Percentiles rank a stretch among this genome's conserved stretches.
These are phyloP conservation scores for Leptodactylus fuscus DNA, from an alignment of 2,113 vertebrate species.

Conservation along the genomic window DNA sequence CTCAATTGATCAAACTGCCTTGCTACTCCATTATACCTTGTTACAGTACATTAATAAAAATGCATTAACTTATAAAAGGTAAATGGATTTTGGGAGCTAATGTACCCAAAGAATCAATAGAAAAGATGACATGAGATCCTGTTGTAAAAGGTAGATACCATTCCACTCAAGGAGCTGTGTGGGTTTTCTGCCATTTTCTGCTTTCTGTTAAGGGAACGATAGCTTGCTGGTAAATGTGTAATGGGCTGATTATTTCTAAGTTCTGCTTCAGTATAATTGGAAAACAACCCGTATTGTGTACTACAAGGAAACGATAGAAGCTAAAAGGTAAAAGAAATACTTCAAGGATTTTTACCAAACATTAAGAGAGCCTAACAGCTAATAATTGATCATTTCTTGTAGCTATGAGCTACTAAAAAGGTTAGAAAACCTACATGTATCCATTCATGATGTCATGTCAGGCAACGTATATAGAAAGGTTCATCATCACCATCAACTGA, in stretches of 20 bases:
- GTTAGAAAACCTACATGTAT: neutral
- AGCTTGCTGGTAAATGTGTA: constrained; percentile 30
- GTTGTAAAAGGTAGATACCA: constrained; percentile 12
- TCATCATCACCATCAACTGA: neutral
- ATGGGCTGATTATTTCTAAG: constrained; percentile 16
- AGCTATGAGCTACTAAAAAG: neutral
- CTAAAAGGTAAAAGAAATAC: neutral
- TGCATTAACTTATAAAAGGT: constrained; percentile 32
- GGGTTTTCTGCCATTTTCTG: constrained; percentile 35
- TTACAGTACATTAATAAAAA: constrained; percentile 19
- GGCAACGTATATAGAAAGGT: neutral
- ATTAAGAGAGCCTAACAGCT: neutral
- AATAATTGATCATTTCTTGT: too few relatives aligned
- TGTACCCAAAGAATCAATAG: constrained; percentile 38
- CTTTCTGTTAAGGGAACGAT: constrained; percentile 19
- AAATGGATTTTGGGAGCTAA: constrained; percentile 31
- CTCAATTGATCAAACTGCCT: constrained; percentile 8
- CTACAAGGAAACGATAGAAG: neutral
- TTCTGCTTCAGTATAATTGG: constrained; percentile 23
- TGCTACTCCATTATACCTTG: constrained; percentile 34
- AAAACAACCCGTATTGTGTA: constrained; percentile 18
- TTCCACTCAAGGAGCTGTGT: constrained; percentile 34
- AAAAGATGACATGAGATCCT: constrained; percentile 11
- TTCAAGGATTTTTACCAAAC: neutral
- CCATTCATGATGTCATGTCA: neutral